phyloP scores from a whole-genome alignment of 1,140 invertebrate genomes.

The Anoplolepis gracilipes region DNA sequence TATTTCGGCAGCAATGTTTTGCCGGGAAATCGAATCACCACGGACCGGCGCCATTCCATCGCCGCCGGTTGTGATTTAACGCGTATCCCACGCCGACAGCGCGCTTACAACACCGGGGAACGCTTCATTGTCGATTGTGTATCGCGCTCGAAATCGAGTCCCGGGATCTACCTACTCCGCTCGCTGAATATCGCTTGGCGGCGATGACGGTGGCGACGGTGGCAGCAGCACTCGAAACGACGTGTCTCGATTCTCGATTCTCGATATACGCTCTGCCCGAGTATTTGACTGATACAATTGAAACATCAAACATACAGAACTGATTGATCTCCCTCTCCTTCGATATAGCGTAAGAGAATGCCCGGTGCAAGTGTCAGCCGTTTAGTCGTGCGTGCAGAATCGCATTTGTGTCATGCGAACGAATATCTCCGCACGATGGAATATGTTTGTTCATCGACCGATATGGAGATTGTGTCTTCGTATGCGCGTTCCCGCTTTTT shows the following conservation, averaged over 20 bases:
- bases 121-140: conserved; percentile 56
- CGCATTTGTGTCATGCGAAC: conserved; percentile 30
- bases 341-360: conserved; percentile 38
- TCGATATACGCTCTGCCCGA: conserved; percentile 13
- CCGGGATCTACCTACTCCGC: conserved; percentile 28
- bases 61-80: conserved; percentile 65
- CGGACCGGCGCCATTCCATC: conserved; percentile 64
- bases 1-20: conserved; percentile 62
- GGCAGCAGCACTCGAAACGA: conserved; percentile 30
- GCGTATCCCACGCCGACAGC: conserved; percentile 48
- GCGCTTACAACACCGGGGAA: conserved; percentile 34
- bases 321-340: conserved; percentile 38
- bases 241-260: no score
- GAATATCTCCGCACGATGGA: conserved; percentile 23
- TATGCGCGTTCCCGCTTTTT: neutral
- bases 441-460: conserved; percentile 16
- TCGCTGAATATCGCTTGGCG: conserved; percentile 39
- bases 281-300: conserved; percentile 58
- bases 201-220: neutral
- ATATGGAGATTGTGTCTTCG: neutral
- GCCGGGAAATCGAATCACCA: conserved; percentile 68
- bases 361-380: conserved; percentile 53
- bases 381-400: conserved; percentile 52
- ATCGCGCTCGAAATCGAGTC: conserved; percentile 45
- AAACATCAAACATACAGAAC: conserved; percentile 60